Conservation (phyloP, 2,797 vertebrate genomes). For the Macropodus opercularis region DNA sequence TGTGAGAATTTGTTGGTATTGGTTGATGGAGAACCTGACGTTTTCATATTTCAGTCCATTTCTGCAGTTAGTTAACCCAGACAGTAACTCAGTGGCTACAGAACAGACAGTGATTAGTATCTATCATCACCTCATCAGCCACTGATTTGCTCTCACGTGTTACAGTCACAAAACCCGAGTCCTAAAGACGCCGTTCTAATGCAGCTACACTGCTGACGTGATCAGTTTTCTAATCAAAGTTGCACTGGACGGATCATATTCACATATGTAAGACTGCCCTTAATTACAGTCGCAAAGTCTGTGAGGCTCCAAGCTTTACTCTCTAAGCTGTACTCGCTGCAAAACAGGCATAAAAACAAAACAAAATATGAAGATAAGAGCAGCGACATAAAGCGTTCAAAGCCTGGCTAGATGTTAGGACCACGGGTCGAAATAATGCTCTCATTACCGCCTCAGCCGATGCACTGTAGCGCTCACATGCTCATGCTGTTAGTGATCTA, state of each 20-base stretch:
- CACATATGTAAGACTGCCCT: too few relatives aligned
- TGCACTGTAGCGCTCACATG: slow-evolving; percentile 8
- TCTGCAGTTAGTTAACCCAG: neutral
- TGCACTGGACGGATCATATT: too few relatives aligned
- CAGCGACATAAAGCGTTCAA: slow-evolving; percentile 16
- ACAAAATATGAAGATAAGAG: neutral
- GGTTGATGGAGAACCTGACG: neutral
- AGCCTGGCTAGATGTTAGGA: slow-evolving; percentile 32
- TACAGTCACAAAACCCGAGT: too few relatives aligned
- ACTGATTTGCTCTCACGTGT: too few relatives aligned
- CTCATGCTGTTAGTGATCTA: slow-evolving; percentile 5
- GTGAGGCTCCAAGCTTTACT: too few relatives aligned
- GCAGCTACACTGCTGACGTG: too few relatives aligned
- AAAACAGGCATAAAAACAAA: too few relatives aligned
- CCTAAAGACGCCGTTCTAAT: too few relatives aligned
- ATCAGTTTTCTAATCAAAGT: too few relatives aligned
- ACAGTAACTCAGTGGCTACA: neutral
- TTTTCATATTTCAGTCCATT: neutral
- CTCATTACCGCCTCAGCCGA: slow-evolving; percentile 50
- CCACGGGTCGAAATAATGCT: slow-evolving; percentile 36
- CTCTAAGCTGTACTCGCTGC: too few relatives aligned
- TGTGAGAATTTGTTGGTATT: neutral
- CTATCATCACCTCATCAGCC: too few relatives aligned
- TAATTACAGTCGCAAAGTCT: too few relatives aligned
- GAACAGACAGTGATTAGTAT: neutral